These are phyloP conservation scores for Sclerurus mexicanus DNA, from an alignment of 2,113 vertebrate genomes.

Conservation along the genomic window DNA sequence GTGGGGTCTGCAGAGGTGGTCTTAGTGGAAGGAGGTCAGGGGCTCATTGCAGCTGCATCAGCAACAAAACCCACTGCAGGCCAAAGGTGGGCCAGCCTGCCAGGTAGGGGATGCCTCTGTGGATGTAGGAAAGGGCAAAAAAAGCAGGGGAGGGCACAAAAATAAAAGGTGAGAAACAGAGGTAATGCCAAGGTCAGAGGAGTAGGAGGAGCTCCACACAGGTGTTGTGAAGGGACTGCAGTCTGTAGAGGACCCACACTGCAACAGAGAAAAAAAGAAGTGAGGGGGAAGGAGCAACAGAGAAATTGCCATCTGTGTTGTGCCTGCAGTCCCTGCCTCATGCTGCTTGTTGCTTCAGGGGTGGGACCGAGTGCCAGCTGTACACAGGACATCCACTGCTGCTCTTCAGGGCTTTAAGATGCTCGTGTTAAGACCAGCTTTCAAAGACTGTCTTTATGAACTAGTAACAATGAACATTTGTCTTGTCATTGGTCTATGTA, in stretches of 20 bases:
- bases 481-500: fast-evolving
- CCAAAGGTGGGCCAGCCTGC: background rate
- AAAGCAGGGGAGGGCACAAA: background rate
- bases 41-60: background rate
- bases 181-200: background rate
- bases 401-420: background rate
- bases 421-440: background rate
- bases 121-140: background rate
- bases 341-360: background rate
- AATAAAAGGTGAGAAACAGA: background rate
- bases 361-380: background rate
- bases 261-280: background rate
- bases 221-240: background rate
- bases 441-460: background rate
- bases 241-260: background rate
- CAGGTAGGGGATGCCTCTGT: background rate
- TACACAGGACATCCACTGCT: background rate
- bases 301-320: background rate
- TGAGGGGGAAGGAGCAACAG: background rate
- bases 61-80: background rate
- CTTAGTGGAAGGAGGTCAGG: background rate
- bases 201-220: background rate
- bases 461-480: background rate
- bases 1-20: background rate
- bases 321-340: background rate